Conservation (phyloP, 2,888 invertebrate genomes). For the Helobdella robusta region DNA sequence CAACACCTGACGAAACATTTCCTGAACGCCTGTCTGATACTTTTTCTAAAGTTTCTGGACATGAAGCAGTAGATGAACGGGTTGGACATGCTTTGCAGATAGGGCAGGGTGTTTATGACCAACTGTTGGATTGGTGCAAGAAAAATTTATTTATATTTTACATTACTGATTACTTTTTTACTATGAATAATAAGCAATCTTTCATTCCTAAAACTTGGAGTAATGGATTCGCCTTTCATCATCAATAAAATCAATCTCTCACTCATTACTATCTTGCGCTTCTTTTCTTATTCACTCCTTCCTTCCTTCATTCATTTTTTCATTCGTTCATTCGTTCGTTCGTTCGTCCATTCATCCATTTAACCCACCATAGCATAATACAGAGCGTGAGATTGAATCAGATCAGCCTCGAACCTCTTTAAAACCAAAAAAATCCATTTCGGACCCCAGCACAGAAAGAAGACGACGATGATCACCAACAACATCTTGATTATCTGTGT, state of each 20-base stretch:
- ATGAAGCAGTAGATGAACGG: slow-evolving; percentile 44
- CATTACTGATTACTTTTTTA: neutral
- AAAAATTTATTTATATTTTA: neutral
- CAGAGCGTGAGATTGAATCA: slow-evolving; percentile 29
- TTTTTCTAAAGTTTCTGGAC: slow-evolving; percentile 36
- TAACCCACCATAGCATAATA: slow-evolving; percentile 30
- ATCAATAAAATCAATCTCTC: too few species aligned
- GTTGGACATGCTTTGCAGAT: slow-evolving; percentile 41
- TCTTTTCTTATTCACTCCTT: too few species aligned
- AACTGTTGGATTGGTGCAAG: slow-evolving; percentile 35
- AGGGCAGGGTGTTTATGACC: slow-evolving; percentile 39
- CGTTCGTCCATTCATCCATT: too few species aligned
- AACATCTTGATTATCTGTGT: slow-evolving; percentile 55
- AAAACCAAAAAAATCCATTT: slow-evolving; percentile 50
- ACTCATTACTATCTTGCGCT: too few species aligned
- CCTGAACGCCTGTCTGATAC: slow-evolving; percentile 30
- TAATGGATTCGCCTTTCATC: too few species aligned
- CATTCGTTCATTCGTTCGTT: too few species aligned
- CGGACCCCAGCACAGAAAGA: slow-evolving; percentile 54
- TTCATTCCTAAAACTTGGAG: too few species aligned
- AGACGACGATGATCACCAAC: slow-evolving; percentile 51
- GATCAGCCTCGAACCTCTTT: slow-evolving; percentile 32
- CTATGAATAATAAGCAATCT: neutral
- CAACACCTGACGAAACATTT: slow-evolving; percentile 1
- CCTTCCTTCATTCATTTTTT: too few species aligned